A percentile compares a stretch with the other conserved stretches of the same genome.
Evolutionary conservation across 2,113 vertebrate genomes (phyloP).

Genomic region (Eulemur rufifrons): DNA sequence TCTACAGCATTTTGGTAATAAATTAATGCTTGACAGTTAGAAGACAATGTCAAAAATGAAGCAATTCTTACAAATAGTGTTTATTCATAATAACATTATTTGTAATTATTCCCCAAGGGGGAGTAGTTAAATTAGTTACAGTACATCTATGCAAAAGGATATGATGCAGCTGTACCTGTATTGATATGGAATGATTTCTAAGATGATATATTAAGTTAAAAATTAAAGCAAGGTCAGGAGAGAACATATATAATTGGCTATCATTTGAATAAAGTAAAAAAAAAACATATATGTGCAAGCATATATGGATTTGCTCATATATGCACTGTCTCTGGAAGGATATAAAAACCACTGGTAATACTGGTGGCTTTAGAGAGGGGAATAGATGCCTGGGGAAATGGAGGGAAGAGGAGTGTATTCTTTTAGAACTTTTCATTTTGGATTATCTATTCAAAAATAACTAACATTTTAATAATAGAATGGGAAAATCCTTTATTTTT

Average conservation of each 20-base stretch:
- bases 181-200: neutral
- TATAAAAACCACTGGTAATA: neutral
- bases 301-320: neutral
- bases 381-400: neutral
- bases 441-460: constrained; percentile 38
- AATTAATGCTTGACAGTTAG: neutral
- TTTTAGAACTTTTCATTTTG: constrained; percentile 1
- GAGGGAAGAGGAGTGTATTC: neutral
- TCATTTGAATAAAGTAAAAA: neutral
- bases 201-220: constrained; percentile 2
- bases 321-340: neutral
- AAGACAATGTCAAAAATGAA: constrained; percentile 36
- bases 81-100: constrained; percentile 21
- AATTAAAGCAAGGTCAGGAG: neutral
- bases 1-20: neutral
- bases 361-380: neutral
- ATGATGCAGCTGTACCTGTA: neutral
- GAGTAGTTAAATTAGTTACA: neutral
- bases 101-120: neutral
- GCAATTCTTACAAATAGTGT: constrained; percentile 17
- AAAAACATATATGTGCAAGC: neutral
- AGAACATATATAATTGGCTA: neutral
- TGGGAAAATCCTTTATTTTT: neutral
- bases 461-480: neutral
- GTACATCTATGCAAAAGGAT: neutral